Conservation (phyloP, 2,888 invertebrate species). For the Phasia obesa region DNA sequence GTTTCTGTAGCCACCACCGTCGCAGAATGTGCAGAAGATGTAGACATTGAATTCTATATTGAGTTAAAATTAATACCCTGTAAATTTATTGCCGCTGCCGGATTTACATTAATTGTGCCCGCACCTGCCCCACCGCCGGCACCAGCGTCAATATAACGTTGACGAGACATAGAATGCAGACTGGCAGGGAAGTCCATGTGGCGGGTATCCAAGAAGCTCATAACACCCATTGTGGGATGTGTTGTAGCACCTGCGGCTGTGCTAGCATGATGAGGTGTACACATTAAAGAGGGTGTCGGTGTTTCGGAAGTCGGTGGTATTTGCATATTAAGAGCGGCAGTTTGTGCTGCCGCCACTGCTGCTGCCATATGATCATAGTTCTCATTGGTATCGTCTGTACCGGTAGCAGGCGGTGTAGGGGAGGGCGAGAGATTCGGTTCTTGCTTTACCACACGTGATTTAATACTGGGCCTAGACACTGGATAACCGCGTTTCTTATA, state of each 20-base stretch:
- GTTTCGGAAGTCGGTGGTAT: constrained; percentile 82
- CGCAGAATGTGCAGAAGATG: constrained; percentile 74
- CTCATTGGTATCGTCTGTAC: constrained; percentile 82
- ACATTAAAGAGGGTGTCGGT: constrained; percentile 84
- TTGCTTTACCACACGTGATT: constrained; percentile 88
- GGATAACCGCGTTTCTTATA: constrained; percentile 93
- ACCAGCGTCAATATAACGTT: constrained; percentile 82
- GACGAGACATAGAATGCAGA: constrained; percentile 85
- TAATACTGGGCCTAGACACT: constrained; percentile 90
- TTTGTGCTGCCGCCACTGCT: constrained; percentile 77
- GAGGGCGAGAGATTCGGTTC: constrained; percentile 85
- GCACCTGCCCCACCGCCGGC: constrained; percentile 75
- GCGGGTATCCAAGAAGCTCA: constrained; percentile 88
- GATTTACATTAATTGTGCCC: constrained; percentile 83
- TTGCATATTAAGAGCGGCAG: constrained; percentile 82
- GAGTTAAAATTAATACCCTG: constrained; percentile 90
- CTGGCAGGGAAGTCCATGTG: constrained; percentile 87
- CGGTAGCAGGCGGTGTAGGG: constrained; percentile 80
- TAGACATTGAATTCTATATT: constrained; percentile 85
- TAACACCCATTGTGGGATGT: constrained; percentile 85
- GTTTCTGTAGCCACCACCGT: constrained; percentile 71
- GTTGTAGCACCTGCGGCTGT: constrained; percentile 74
- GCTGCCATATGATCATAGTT: constrained; percentile 81
- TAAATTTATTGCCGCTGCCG: constrained; percentile 86
- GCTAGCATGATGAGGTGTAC: constrained; percentile 84